A percentile compares a stretch with the other conserved stretches of the same genome.
These are phyloP conservation scores for Anas capensis DNA, from an alignment of 2,797 vertebrate species.

Conservation along the genomic window DNA sequence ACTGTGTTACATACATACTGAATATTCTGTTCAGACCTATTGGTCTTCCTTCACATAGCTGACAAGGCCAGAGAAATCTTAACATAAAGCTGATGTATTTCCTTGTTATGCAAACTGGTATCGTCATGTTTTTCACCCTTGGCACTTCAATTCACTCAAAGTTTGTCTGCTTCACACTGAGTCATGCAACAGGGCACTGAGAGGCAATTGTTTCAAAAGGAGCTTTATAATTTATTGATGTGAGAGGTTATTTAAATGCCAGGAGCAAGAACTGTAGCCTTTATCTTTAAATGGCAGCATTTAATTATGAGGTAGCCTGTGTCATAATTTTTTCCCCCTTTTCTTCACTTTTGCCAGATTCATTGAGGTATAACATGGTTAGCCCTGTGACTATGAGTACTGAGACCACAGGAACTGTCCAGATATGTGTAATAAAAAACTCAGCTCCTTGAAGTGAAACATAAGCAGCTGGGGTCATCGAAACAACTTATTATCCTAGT, in stretches of 20 bases:
- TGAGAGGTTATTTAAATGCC: conserved; percentile 49
- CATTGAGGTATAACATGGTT: background rate
- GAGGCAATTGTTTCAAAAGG: background rate
- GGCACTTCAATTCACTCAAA: background rate
- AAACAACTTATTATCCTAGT: background rate
- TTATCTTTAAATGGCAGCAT: conserved; percentile 9
- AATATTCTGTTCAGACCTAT: background rate
- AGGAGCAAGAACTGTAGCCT: conserved; percentile 8
- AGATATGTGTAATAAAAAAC: background rate
- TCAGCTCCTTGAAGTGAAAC: background rate
- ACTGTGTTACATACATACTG: background rate
- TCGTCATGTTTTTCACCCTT: conserved; percentile 14
- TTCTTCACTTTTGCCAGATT: background rate
- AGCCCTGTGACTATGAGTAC: background rate
- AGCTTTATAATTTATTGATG: conserved; percentile 32
- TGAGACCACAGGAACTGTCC: background rate
- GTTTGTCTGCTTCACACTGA: background rate
- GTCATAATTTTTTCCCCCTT: background rate
- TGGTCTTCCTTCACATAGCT: background rate
- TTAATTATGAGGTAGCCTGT: conserved; percentile 7
- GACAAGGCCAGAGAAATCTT: conserved; percentile 13
- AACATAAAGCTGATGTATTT: background rate
- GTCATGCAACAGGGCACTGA: background rate
- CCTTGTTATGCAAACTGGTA: background rate
- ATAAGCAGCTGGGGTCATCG: background rate